Conservation (phyloP, 23 tunicate species). For the Clavelina lepadiformis region DNA sequence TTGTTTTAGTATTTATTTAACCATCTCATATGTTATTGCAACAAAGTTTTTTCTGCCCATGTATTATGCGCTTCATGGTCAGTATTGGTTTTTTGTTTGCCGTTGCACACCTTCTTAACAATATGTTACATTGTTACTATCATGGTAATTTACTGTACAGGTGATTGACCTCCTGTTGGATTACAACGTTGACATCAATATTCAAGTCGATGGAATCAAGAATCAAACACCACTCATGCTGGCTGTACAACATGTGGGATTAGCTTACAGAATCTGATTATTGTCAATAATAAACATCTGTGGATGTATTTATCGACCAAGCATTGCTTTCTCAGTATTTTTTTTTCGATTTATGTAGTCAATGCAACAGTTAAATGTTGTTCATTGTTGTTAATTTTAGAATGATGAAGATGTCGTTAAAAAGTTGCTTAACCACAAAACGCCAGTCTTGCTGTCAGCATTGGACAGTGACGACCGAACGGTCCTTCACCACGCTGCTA, state of each 20-base stretch:
- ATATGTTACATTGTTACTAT: too few species aligned
- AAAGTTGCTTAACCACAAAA: conserved; percentile 85
- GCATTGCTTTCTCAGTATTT: too few species aligned
- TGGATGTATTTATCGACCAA: not conserved
- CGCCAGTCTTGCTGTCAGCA: conserved; percentile 86
- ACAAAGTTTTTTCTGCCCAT: too few species aligned
- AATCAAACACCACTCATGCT: conserved; percentile 95
- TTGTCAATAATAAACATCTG: not conserved
- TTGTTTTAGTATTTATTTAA: too few species aligned
- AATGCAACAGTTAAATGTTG: too few species aligned
- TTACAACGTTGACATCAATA: conserved; percentile 91
- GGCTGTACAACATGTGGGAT: conserved; percentile 88
- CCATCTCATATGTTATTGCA: too few species aligned
- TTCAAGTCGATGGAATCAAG: conserved; percentile 82
- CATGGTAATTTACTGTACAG: too few species aligned
- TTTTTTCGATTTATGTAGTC: too few species aligned
- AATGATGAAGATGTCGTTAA: conserved; percentile 85
- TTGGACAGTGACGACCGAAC: conserved; percentile 85
- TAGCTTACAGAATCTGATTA: not conserved
- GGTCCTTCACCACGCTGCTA: conserved; percentile 91
- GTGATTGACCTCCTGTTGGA: conserved; percentile 85
- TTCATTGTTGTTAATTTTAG: too few species aligned
- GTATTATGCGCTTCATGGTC: too few species aligned
- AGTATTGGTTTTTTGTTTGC: too few species aligned
- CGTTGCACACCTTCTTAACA: too few species aligned